Base-by-base conservation (phyloP, 2,888 invertebrate genomes). In the Polylopha cassiicola region DNA sequence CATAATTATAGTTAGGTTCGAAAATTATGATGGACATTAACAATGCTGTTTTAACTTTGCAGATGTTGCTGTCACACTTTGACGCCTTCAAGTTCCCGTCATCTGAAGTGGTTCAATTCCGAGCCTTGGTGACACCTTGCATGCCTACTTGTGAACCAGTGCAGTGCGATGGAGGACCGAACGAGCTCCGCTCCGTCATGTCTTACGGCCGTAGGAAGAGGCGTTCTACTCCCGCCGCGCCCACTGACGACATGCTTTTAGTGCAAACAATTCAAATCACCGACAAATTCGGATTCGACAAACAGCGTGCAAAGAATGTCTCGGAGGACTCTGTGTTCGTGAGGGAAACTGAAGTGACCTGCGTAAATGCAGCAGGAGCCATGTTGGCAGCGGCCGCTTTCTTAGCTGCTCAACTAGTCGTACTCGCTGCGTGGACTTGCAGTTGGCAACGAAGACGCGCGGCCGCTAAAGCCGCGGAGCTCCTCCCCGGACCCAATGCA, bases 41-140 rank as follows among this genome's bases (percentile, higher is more conserved):
- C 39, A 18, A 3, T 37, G 24, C 34, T 30, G 1, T 32, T 43
- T 44, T 43, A 55, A 53, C 66, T 69, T 77, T 81, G 28, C 89
- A 94, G 92, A 90, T 94, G 57, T 86, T 97, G 46, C 85, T 95
- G 45, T 95, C 96, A 34, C 93, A 95, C 80, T 97, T 97, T 82
- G 97, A 97, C 74, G 97, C 97, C 20, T 97, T 97, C 89, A 97
- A 97, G 77, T 97, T 97, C 87, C 97, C 97, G 24, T 95, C 95
- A 31, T 95, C 95, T 7, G 96, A 97, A 72, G 93, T 95, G 27
- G 97, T 97, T 1, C 97, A 97, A 72, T 97, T 97, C 91, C 91
- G 96, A 48, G 97, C 97, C n/a, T 77, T 97, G 63, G 96, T 97
- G 21, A 96, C 96, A 2, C 97, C 97, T 0, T 97, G 97, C 74